Conservation (phyloP, 2,888 invertebrate genomes). For the Sepioteuthis lessoniana region DNA sequence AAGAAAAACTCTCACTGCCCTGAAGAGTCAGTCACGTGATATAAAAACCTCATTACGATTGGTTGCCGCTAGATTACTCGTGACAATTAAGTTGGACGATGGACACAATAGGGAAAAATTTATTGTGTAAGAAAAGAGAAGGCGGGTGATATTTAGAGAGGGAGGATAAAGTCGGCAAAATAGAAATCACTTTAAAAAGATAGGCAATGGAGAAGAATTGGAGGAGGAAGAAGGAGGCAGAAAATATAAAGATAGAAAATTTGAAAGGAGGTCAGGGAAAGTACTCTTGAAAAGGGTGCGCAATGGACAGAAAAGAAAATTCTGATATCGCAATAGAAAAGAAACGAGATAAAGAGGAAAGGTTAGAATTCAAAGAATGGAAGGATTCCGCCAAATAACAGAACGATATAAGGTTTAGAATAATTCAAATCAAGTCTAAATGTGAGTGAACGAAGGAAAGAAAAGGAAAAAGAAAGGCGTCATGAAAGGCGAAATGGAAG, state of each 20-base stretch:
- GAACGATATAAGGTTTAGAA: background rate
- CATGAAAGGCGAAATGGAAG: no score
- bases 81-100: constrained; percentile 9
- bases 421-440: background rate
- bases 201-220: background rate
- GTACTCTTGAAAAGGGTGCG: background rate
- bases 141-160: background rate
- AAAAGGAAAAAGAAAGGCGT: background rate
- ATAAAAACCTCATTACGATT: constrained; percentile 6
- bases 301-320: background rate
- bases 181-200: background rate
- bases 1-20: background rate
- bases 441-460: background rate
- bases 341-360: background rate
- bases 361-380: background rate
- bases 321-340: background rate
- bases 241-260: background rate
- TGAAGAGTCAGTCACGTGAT: background rate
- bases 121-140: background rate
- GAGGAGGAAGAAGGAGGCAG: background rate
- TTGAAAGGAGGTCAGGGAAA: background rate
- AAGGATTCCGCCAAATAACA: background rate
- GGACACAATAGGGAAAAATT: background rate
- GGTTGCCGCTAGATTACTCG: background rate
- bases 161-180: background rate